Evolutionary conservation across 2,113 vertebrate species (phyloP).

Genomic region (Nestor notabilis): DNA sequence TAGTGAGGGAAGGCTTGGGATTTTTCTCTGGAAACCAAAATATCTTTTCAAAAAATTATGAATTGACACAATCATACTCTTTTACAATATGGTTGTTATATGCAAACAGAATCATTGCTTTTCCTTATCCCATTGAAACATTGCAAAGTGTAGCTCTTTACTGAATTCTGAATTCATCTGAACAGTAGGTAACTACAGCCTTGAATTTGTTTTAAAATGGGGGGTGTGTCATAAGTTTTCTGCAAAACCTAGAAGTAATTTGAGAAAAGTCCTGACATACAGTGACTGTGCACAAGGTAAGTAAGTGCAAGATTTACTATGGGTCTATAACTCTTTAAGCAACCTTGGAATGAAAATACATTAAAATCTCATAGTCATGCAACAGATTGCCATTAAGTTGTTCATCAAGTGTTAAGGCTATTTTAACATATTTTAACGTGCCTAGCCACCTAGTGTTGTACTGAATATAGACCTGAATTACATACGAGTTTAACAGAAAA

Average conservation of each 20-base stretch:
- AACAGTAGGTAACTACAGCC: not conserved
- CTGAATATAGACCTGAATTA: not conserved
- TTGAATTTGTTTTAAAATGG: not conserved
- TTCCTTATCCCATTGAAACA: not conserved
- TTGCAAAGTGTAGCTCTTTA: not conserved
- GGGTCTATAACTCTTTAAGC: not conserved
- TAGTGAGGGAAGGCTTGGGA: not conserved
- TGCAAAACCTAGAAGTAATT: not conserved
- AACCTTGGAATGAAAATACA: not conserved
- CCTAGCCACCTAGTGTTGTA: not conserved
- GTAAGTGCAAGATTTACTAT: not conserved
- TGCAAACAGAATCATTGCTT: not conserved
- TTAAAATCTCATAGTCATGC: not conserved
- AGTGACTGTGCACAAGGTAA: not conserved
- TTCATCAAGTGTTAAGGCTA: not conserved
- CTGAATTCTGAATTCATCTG: not conserved
- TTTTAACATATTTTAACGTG: not conserved
- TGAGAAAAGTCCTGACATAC: not conserved
- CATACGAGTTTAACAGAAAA: not conserved
- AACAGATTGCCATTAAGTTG: not conserved
- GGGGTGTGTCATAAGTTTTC: rapidly evolving
- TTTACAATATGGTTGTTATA: not conserved
- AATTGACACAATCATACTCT: not conserved
- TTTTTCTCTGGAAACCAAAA: not conserved
- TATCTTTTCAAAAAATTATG: not conserved